phyloP scores from a whole-genome alignment of 1,140 invertebrate genomes.

The Lepidurus apus region DNA sequence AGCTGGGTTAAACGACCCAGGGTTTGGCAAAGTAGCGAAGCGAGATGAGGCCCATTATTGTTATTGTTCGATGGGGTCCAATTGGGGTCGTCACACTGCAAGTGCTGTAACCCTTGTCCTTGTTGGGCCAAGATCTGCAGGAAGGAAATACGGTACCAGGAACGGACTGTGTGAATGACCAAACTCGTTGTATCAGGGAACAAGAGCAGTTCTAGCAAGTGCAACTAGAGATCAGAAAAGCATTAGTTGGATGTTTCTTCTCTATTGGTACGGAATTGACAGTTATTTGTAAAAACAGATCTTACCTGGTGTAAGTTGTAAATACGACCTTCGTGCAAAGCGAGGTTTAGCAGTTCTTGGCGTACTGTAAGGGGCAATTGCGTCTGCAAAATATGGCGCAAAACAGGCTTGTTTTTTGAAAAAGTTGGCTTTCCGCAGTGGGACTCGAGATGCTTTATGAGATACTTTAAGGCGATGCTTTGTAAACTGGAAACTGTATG shows the following conservation, averaged over 20 bases:
- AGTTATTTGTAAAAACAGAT: not conserved
- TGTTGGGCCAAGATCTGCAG: not conserved
- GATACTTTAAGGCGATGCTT: not conserved
- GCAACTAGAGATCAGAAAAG: not conserved
- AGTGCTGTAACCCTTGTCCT: not conserved
- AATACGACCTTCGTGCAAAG: not conserved
- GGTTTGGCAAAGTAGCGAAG: not conserved
- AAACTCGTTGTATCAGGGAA: not conserved
- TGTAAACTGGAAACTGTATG: not conserved
- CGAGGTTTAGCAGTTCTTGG: not conserved
- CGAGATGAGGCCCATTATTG: not conserved
- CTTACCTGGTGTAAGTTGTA: not conserved
- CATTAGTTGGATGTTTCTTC: too few relatives aligned
- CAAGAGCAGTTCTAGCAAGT: not conserved
- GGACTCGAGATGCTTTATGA: not conserved
- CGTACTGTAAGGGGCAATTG: not conserved
- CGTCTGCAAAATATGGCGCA: not conserved
- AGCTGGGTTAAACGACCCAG: not conserved
- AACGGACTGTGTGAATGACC: not conserved
- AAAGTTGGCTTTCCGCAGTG: not conserved
- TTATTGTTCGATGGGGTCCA: not conserved
- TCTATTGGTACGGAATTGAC: too few relatives aligned
- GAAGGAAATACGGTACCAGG: not conserved
- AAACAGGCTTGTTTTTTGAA: not conserved
- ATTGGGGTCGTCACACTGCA: not conserved